A percentile compares a stretch with the other conserved stretches of the same genome.
Conservation (phyloP, 2,888 invertebrate species). For the Xanthorhoe spadicearia region DNA sequence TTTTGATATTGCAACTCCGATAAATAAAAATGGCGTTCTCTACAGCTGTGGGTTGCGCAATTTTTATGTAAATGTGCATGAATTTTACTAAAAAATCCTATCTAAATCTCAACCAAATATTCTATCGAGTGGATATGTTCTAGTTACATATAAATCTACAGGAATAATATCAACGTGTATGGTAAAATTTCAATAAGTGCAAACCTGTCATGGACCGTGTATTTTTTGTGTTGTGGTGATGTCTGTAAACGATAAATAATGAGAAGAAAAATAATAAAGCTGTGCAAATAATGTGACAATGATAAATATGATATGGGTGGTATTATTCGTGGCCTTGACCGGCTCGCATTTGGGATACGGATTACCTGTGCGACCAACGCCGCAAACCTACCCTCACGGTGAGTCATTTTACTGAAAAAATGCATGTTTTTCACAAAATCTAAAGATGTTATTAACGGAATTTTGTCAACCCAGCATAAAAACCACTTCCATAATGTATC, state of each 20-base stretch:
- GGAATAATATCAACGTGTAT: conserved; percentile 59
- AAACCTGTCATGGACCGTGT: conserved; percentile 80
- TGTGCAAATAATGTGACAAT: conserved; percentile 81
- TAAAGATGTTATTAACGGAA: conserved; percentile 9
- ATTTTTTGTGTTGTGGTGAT: conserved; percentile 82
- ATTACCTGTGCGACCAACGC: conserved; percentile 77
- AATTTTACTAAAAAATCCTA: conserved; percentile 67
- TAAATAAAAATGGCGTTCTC: conserved; percentile 80
- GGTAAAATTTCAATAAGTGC: conserved; percentile 62
- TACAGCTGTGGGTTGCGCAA: conserved; percentile 84
- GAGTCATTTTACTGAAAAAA: conserved; percentile 63
- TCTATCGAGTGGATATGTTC: conserved; percentile 61
- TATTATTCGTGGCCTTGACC: conserved; percentile 78
- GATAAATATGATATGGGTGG: conserved; percentile 78
- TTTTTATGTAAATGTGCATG: conserved; percentile 80
- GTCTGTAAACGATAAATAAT: conserved; percentile 79
- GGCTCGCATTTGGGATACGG: conserved; percentile 74
- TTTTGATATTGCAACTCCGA: conserved; percentile 37
- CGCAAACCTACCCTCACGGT: conserved; percentile 81
- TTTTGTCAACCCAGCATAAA: neutral
- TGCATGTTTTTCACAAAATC: conserved; percentile 52
- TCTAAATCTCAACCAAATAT: conserved; percentile 64
- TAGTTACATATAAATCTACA: conserved; percentile 56
- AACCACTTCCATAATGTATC: neutral
- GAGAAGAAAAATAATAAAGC: conserved; percentile 78